Evolutionary conservation across 2,888 invertebrate genomes (phyloP).

Genomic region (Meteorus cinctellus): DNA sequence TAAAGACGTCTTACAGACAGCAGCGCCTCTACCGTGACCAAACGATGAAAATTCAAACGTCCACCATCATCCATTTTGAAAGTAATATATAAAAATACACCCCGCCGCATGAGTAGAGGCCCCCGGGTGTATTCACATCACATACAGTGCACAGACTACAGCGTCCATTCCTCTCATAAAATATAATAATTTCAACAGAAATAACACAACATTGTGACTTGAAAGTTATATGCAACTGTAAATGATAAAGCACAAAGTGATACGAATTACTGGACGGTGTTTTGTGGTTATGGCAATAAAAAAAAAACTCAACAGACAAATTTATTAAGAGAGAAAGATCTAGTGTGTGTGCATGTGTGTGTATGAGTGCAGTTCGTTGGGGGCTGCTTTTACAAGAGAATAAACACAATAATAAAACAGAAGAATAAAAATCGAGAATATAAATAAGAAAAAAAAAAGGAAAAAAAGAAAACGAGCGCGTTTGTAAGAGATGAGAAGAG

Average conservation of each 20-base stretch:
- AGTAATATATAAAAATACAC: slow-evolving; percentile 62
- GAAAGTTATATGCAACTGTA: background rate
- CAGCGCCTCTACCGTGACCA: slow-evolving; percentile 51
- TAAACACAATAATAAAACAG: slow-evolving; percentile 19
- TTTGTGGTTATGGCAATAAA: slow-evolving; percentile 12
- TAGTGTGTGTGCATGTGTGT: too few relatives aligned
- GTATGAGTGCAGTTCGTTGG: slow-evolving; percentile 12
- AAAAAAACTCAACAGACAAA: slow-evolving; percentile 18
- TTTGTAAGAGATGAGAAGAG: slow-evolving; percentile 17
- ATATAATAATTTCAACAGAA: background rate
- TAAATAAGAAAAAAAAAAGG: background rate
- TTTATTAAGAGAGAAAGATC: slow-evolving; percentile 11
- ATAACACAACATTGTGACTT: too few relatives aligned
- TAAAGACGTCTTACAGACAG: slow-evolving; percentile 15
- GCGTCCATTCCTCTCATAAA: slow-evolving; percentile 18
- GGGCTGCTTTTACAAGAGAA: slow-evolving; percentile 27
- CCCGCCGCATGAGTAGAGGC: slow-evolving; percentile 56
- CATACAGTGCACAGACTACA: slow-evolving; percentile 24
- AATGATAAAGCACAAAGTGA: background rate
- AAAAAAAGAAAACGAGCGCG: slow-evolving; percentile 16
- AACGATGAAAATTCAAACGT: slow-evolving; percentile 53
- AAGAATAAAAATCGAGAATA: background rate
- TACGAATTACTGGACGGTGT: slow-evolving; percentile 14
- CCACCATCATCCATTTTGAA: slow-evolving; percentile 65
- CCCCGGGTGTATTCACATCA: slow-evolving; percentile 59